These are phyloP conservation scores for Ceratitis capitata DNA, from an alignment of 1,140 invertebrate genomes.

Conservation along the genomic window DNA sequence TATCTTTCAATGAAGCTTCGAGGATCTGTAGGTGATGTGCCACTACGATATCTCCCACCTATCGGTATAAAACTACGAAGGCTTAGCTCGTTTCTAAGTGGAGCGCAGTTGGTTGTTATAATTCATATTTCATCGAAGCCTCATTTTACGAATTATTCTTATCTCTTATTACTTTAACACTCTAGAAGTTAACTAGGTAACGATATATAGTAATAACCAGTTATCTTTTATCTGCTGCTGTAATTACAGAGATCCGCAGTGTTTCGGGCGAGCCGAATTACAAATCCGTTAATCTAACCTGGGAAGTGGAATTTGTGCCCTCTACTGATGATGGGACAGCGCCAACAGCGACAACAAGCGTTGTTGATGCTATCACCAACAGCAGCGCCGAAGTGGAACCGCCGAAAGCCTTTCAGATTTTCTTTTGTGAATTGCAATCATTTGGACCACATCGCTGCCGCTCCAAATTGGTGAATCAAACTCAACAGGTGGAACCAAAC, in stretches of 20 bases:
- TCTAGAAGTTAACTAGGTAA: neutral
- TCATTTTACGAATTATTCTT: no score
- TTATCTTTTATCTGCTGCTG: neutral
- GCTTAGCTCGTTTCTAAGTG: no score
- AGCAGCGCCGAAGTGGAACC: conserved; percentile 50
- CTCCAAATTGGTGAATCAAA: conserved; percentile 69
- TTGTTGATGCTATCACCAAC: conserved; percentile 42
- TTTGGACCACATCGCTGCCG: conserved; percentile 79
- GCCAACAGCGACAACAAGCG: neutral
- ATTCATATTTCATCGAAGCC: no score
- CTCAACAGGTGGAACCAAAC: conserved; percentile 45
- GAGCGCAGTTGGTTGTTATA: no score
- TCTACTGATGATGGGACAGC: conserved; percentile 37
- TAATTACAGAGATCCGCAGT: conserved; percentile 70
- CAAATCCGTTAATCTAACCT: conserved; percentile 74
- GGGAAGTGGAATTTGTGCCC: conserved; percentile 69
- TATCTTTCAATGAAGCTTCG: no score
- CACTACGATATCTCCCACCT: no score
- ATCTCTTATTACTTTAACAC: no score
- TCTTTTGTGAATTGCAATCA: conserved; percentile 79
- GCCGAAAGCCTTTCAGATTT: conserved; percentile 70
- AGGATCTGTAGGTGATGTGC: no score
- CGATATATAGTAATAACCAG: neutral
- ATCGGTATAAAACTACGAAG: no score
- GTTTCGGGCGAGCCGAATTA: conserved; percentile 78